Conservation (phyloP, 2,888 invertebrate species). For the Chironomus riparius region DNA sequence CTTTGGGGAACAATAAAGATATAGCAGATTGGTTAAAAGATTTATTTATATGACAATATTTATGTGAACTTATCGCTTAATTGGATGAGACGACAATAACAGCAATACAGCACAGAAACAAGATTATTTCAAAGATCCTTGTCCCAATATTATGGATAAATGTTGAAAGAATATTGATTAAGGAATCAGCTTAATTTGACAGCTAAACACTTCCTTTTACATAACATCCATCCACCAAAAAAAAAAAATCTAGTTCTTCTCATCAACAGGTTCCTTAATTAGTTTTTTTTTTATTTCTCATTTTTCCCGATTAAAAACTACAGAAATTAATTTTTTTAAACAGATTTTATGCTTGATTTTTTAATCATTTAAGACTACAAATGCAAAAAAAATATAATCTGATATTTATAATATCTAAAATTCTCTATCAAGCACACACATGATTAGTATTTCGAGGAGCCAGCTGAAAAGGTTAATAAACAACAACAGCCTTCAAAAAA, state of each 20-base stretch:
- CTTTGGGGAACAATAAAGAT: too few species aligned
- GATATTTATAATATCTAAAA: background rate
- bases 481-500: background rate
- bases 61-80: too few species aligned
- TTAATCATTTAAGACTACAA: background rate
- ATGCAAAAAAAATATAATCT: background rate
- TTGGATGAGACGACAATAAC: background rate
- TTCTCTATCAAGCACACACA: background rate
- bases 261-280: background rate
- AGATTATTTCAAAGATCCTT: background rate
- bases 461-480: slow-evolving; percentile 2
- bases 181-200: background rate
- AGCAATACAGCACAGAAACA: background rate
- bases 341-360: slow-evolving; percentile 6
- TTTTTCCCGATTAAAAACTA: background rate
- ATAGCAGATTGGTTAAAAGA: too few species aligned
- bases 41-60: too few species aligned
- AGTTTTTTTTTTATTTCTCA: background rate
- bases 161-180: background rate
- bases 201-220: background rate
- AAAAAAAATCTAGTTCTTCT: background rate
- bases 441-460: background rate
- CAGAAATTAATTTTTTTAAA: background rate
- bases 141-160: background rate
- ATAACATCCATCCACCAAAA: background rate